Percentiles rank a stretch among this genome's conserved stretches.
Conservation (phyloP, 2,888 invertebrate genomes). For the Panopea generosa region DNA sequence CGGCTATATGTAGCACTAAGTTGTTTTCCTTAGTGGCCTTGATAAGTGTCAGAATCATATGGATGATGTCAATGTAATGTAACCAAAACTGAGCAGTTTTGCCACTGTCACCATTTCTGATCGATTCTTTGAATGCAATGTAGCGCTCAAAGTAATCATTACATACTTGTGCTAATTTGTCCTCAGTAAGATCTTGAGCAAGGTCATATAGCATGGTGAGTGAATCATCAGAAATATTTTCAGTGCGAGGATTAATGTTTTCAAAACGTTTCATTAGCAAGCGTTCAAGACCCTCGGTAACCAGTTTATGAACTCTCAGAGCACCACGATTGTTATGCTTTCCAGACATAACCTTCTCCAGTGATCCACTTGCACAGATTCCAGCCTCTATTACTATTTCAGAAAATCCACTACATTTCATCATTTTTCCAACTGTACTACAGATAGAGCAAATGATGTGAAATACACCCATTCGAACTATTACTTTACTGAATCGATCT, state of each 20-base stretch:
- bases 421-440: slow-evolving; percentile 40
- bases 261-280: slow-evolving; percentile 28
- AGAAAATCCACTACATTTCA: slow-evolving; percentile 46
- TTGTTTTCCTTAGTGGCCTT: slow-evolving; percentile 55
- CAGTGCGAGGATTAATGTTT: neutral
- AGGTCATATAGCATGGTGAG: neutral
- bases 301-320: slow-evolving; percentile 46
- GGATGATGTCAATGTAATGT: slow-evolving; percentile 37
- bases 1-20: slow-evolving; percentile 35
- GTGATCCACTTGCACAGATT: slow-evolving; percentile 49
- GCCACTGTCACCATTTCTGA: slow-evolving; percentile 32
- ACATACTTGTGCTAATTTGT: slow-evolving; percentile 1
- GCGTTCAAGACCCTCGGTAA: slow-evolving; percentile 38
- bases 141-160: slow-evolving; percentile 13
- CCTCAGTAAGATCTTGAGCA: slow-evolving; percentile 5
- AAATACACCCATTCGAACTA: slow-evolving; percentile 45
- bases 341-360: slow-evolving; percentile 39
- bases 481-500: slow-evolving; percentile 16
- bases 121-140: slow-evolving; percentile 35
- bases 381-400: slow-evolving; percentile 43
- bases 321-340: slow-evolving; percentile 46
- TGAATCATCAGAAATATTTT: neutral
- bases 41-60: slow-evolving; percentile 33
- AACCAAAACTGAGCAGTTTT: slow-evolving; percentile 58
- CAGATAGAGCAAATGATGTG: slow-evolving; percentile 40